These are phyloP conservation scores for Neria commutata DNA, from an alignment of 2,888 invertebrate genomes.

Conservation along the genomic window DNA sequence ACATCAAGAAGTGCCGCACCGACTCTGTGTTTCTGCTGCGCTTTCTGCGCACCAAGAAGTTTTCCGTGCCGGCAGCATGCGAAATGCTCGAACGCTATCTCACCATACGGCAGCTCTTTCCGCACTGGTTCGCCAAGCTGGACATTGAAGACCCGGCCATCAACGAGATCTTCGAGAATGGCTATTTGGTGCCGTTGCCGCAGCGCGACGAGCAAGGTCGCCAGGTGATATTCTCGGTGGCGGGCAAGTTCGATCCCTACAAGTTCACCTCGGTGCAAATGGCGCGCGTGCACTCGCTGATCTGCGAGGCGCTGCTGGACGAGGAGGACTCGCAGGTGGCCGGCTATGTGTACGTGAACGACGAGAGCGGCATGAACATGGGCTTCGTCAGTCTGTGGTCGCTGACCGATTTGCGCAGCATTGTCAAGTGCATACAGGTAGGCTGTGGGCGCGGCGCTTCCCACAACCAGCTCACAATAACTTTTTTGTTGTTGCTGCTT, in stretches of 20 bases:
- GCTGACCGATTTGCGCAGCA: constrained; percentile 76
- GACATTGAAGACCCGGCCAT: constrained; percentile 81
- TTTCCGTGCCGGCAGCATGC: constrained; percentile 83
- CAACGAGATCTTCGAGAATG: constrained; percentile 79
- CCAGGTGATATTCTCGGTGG: constrained; percentile 78
- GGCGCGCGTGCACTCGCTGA: constrained; percentile 82
- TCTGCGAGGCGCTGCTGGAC: constrained; percentile 84
- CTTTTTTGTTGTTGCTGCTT: constrained; percentile 23
- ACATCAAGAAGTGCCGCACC: constrained; percentile 81
- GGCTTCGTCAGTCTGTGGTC: constrained; percentile 84
- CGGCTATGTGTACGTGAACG: constrained; percentile 84
- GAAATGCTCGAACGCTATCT: constrained; percentile 88
- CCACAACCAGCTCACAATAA: background rate
- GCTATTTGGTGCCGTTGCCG: constrained; percentile 76
- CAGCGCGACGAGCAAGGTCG: constrained; percentile 78
- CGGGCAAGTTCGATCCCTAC: constrained; percentile 80
- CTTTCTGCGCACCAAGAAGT: constrained; percentile 86
- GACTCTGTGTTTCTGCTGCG: constrained; percentile 82
- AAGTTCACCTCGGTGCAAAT: constrained; percentile 81
- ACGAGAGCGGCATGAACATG: constrained; percentile 83
- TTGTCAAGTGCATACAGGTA: constrained; percentile 80
- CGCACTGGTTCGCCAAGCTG: constrained; percentile 83
- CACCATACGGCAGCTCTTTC: constrained; percentile 81
- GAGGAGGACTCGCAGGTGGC: constrained; percentile 83
- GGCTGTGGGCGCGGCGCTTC: constrained; percentile 11